phyloP scores from a whole-genome alignment of 2,113 vertebrate genomes.

The Mormyrus lacerda region DNA sequence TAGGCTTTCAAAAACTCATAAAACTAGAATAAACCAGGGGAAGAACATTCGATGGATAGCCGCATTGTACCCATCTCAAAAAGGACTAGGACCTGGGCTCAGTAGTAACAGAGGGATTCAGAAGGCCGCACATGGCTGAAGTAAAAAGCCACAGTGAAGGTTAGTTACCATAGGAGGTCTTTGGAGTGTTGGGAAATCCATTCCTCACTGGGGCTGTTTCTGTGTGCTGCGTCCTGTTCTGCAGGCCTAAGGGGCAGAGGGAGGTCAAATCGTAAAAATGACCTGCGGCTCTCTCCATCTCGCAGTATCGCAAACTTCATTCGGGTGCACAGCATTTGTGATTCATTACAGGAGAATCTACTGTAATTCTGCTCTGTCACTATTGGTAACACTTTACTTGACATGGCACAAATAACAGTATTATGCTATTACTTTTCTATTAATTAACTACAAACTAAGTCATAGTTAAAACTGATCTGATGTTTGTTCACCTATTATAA shows the following conservation, averaged over 20 bases:
- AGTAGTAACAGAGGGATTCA: background rate
- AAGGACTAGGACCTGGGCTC: background rate
- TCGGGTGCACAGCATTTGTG: background rate
- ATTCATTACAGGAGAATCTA: background rate
- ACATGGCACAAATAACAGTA: background rate
- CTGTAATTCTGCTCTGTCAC: background rate
- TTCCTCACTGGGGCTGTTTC: constrained; percentile 15
- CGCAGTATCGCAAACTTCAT: too few species aligned
- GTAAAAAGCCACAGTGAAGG: background rate
- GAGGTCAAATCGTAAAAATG: background rate
- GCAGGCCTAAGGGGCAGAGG: constrained; percentile 40
- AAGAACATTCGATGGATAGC: background rate
- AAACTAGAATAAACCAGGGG: background rate
- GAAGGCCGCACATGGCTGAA: background rate
- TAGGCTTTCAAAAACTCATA: constrained; percentile 20
- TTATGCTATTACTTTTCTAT: background rate
- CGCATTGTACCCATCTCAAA: background rate
- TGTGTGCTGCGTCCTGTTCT: constrained; percentile 48
- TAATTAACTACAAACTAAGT: background rate
- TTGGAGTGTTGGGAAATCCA: constrained; percentile 28
- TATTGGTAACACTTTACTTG: background rate
- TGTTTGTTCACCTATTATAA: background rate
- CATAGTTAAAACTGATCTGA: background rate
- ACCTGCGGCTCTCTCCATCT: background rate
- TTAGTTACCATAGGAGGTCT: constrained; percentile 53